Conservation (phyloP, 2,888 invertebrate species). For the Lissocephala sabroskyi region DNA sequence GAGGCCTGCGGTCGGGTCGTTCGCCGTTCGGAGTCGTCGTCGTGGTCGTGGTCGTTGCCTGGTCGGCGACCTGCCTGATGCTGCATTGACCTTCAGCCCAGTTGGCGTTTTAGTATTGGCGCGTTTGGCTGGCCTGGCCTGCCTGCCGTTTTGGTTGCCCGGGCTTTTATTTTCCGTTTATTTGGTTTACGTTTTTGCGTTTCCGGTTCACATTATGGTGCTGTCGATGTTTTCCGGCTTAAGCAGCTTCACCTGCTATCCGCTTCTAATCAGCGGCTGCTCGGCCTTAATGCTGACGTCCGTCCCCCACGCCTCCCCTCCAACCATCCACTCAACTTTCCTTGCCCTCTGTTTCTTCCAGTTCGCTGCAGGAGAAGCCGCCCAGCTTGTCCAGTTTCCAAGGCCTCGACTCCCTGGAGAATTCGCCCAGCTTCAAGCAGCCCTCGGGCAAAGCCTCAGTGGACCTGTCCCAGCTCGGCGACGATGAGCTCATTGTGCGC, state of each 20-base stretch:
- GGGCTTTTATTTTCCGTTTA: too few relatives aligned
- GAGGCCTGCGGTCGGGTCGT: too few relatives aligned
- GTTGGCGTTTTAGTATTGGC: slow-evolving; percentile 51
- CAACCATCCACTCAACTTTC: slow-evolving; percentile 5
- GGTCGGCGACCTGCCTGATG: background rate
- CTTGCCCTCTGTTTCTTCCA: slow-evolving; percentile 22
- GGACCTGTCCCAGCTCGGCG: slow-evolving; percentile 49
- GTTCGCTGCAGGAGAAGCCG: slow-evolving; percentile 67
- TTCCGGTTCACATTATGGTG: slow-evolving; percentile 39
- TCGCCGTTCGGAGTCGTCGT: slow-evolving; percentile 4
- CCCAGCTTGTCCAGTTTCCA: slow-evolving; percentile 50
- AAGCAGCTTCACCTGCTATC: slow-evolving; percentile 68
- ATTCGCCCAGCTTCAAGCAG: slow-evolving; percentile 57
- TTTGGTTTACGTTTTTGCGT: too few relatives aligned
- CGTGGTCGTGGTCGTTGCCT: slow-evolving; percentile 8
- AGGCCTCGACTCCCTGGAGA: slow-evolving; percentile 34
- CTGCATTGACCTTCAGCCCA: slow-evolving; percentile 49
- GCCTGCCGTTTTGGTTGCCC: slow-evolving; percentile 35
- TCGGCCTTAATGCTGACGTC: slow-evolving; percentile 62
- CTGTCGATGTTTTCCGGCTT: slow-evolving; percentile 64
- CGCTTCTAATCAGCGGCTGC: slow-evolving; percentile 66
- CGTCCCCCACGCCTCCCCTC: slow-evolving; percentile 15
- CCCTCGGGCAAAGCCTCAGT: slow-evolving; percentile 39
- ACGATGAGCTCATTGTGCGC: slow-evolving; percentile 64
- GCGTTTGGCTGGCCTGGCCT: too few relatives aligned